These are phyloP conservation scores for Heliconius nattereri DNA, from an alignment of 1,140 invertebrate species.

Conservation along the genomic window DNA sequence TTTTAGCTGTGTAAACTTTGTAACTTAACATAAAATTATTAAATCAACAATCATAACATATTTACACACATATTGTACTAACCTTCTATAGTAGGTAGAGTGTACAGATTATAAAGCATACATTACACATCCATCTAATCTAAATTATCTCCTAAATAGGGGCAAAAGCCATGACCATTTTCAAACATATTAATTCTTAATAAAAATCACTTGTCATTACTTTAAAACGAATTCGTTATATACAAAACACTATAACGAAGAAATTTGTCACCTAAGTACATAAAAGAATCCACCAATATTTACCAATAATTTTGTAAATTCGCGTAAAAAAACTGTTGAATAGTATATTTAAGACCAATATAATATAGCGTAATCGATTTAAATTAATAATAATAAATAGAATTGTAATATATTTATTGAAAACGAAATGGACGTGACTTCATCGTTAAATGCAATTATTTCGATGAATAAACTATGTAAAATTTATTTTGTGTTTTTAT, in stretches of 20 bases:
- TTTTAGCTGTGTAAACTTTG: too few relatives aligned
- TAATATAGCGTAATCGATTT: constrained; percentile 40
- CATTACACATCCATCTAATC: too few relatives aligned
- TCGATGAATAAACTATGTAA: constrained; percentile 74
- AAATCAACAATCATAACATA: too few relatives aligned
- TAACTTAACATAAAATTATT: too few relatives aligned
- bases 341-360: constrained; percentile 39
- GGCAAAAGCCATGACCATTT: too few relatives aligned
- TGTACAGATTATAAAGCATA: too few relatives aligned
- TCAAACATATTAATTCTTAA: not conserved
- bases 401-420: constrained; percentile 75
- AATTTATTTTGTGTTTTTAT: constrained; percentile 43
- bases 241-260: not conserved
- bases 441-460: constrained; percentile 62
- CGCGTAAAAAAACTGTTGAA: constrained; percentile 5
- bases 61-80: too few relatives aligned
- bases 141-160: too few relatives aligned
- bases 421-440: constrained; percentile 52
- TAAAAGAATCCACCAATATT: not conserved
- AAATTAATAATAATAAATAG: constrained; percentile 63
- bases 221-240: not conserved
- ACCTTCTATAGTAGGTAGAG: too few relatives aligned
- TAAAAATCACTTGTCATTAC: not conserved
- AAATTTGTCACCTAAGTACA: not conserved
- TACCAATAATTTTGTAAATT: constrained; percentile 8